A percentile compares a stretch with the other conserved stretches of the same genome.
Evolutionary conservation across 2,888 invertebrate species (phyloP).

Genomic region (Microctonus aethiopoides): DNA sequence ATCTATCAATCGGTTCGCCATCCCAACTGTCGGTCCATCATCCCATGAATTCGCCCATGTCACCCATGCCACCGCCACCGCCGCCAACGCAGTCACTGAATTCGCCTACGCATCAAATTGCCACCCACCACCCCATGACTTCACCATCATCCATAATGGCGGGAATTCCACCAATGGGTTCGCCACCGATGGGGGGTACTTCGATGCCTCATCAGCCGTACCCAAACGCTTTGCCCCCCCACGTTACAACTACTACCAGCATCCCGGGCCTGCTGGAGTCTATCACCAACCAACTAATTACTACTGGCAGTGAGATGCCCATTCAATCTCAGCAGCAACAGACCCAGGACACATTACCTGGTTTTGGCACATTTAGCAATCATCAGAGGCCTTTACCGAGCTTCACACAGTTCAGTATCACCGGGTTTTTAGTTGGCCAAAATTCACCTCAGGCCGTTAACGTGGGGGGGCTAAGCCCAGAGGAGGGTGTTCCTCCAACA

Average conservation of each 20-base stretch:
- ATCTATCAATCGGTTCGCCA: slow-evolving; percentile 68
- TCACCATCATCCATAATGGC: slow-evolving; percentile 68
- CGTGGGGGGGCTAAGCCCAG: slow-evolving; percentile 82
- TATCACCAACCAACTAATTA: slow-evolving; percentile 75
- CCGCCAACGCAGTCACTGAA: slow-evolving; percentile 56
- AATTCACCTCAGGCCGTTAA: slow-evolving; percentile 74
- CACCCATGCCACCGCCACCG: slow-evolving; percentile 59
- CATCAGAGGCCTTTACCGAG: slow-evolving; percentile 72
- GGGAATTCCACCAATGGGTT: slow-evolving; percentile 58
- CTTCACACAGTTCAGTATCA: slow-evolving; percentile 73
- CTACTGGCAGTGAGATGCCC: slow-evolving; percentile 75
- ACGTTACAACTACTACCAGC: slow-evolving; percentile 79
- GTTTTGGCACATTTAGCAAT: slow-evolving; percentile 59
- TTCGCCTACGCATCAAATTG: slow-evolving; percentile 62
- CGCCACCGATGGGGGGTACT: slow-evolving; percentile 64
- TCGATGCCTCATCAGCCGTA: slow-evolving; percentile 71
- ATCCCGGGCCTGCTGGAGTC: slow-evolving; percentile 64
- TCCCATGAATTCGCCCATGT: slow-evolving; percentile 63
- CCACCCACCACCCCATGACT: slow-evolving; percentile 62
- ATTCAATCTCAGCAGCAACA: slow-evolving; percentile 45
- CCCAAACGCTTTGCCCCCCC: slow-evolving; percentile 89
- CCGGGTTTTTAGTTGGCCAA: slow-evolving; percentile 71
- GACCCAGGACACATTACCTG: slow-evolving; percentile 52
- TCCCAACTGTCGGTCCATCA: slow-evolving; percentile 64
- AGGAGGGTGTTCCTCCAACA: slow-evolving; percentile 69